Evolutionary conservation across 1,140 invertebrate genomes (phyloP), one percentile per base, ranked within the genome.

Genomic region (Lordiphosa clarofinis): DNA sequence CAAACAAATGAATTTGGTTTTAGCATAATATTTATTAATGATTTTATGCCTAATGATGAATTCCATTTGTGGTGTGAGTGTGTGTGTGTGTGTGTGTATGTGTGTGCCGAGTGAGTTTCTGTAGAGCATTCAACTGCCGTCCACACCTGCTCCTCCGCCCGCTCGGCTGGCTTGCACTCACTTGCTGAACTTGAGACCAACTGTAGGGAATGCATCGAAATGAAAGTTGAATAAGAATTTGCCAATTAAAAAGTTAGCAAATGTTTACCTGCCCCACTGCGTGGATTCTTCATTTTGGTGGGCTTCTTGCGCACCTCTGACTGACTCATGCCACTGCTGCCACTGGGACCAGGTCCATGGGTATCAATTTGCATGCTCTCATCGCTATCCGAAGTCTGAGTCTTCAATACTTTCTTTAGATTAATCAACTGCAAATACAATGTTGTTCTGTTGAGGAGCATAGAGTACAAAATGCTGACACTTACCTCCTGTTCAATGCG

Each of bases 401-500:
- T 92, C 89, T 96, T 96, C 11, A 96, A 88, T 4, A 93, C 94
- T 86, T 96, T 96, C 89, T 95, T 96, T 56, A 96, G 93, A 88
- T 94, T 95, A 28, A 91, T 70, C 56, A 96, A 93, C 94, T 95
- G 87, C 3, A 86, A 87, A 10, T 35, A 9, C 60, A 50, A 49
- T 8, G 7, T 13, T 21, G 1, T 24, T 24, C 21, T 24, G 21
- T 21, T 1, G 21, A 4, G 3, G 1, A 4, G 3, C 4, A 4
- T 21, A 21, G 4, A 24, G 1, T 1, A 24, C 0, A 4, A 4
- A 15, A 3, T 1, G 15, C 15, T 15, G 1, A 7, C 7, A 46
- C 86, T 90, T 89, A 96, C 95, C 91, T 98, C 95, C 87, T 93
- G 92, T 71, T 98, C 96, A 66, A 98, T 93, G 60, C 92, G 92